Conservation (phyloP, 2,888 invertebrate species). For the Aphrophora alni region DNA sequence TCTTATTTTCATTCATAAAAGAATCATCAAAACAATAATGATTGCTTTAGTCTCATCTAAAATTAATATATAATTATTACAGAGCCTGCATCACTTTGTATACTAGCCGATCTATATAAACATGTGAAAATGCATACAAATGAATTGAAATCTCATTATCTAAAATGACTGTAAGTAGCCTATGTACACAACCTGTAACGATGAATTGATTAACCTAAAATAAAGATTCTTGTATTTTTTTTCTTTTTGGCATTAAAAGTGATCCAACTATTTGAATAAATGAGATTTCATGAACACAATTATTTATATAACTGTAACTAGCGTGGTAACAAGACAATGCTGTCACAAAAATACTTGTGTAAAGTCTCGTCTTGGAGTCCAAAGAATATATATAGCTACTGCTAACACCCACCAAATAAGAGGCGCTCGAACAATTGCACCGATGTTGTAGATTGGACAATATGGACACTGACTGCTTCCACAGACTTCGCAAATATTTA, state of each 20-base stretch:
- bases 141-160: not conserved
- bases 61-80: not conserved
- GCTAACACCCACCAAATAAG: slow-evolving; percentile 21
- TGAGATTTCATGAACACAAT: slow-evolving; percentile 6
- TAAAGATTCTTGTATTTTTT: not conserved
- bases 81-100: not conserved
- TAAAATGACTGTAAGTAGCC: not conserved
- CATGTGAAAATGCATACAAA: not conserved
- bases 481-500: slow-evolving; percentile 93
- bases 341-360: not conserved
- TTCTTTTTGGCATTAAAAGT: slow-evolving; percentile 1
- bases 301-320: not conserved
- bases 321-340: not conserved
- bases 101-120: not conserved
- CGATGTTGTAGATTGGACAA: slow-evolving; percentile 83
- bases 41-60: not conserved
- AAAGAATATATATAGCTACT: slow-evolving; percentile 12
- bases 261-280: not conserved
- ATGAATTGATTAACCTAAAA: not conserved
- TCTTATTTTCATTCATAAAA: not conserved
- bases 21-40: no score
- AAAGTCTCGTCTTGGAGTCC: not conserved
- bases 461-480: slow-evolving; percentile 94
- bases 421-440: slow-evolving; percentile 29
- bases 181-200: not conserved